Base-by-base conservation (phyloP, 2,797 vertebrate genomes). In the Halcyon chelicuti region DNA sequence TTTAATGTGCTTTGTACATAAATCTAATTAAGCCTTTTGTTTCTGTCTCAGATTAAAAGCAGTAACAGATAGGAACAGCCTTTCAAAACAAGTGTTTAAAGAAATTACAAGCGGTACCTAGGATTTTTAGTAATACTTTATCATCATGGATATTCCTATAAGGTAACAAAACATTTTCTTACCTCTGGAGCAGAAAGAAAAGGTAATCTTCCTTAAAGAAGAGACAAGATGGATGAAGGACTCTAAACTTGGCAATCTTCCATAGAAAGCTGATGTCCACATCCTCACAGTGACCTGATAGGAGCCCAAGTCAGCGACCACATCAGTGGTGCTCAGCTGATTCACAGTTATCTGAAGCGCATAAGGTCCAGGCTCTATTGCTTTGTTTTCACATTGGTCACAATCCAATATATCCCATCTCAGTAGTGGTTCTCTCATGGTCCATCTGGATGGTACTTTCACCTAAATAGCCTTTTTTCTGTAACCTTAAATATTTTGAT, bases 51-150 rank as follows among this genome's bases (percentile, higher is more conserved):
- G 39, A 70, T 51, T 44, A 85, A 86, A 79, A 84, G 39, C 39
- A 67, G 16, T n/a, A 86, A 37, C 17, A 73, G 46, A 26, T 60
- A 77, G 31, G 5, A 86, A 65, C 4, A 39, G 65, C 37, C 25
- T 86, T 86, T 88, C 80, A 51, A 54, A 91, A n/a, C 16, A 88
- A 58, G 12, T 7, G 5, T 62, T 84, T 39, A 70, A 75, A 80
- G 21, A 92, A 68, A 65, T 68, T 49, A 26, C 25, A 86, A 72
- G 46, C 23, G 9, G 9, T 23, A 61, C 22, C 33, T 61, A 40
- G 46, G 54, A 54, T 86, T 92, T 94, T 81, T 74, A 72, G 54
- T 46, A 90, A 49, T 35, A 58, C 61, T n/a, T 77, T 88, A 51
- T 72, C 54, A 54, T 54, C 19, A 10, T 22, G 22, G 20, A 37